Base-by-base conservation (phyloP, 2,797 vertebrate species). In the Malurus splendens region DNA sequence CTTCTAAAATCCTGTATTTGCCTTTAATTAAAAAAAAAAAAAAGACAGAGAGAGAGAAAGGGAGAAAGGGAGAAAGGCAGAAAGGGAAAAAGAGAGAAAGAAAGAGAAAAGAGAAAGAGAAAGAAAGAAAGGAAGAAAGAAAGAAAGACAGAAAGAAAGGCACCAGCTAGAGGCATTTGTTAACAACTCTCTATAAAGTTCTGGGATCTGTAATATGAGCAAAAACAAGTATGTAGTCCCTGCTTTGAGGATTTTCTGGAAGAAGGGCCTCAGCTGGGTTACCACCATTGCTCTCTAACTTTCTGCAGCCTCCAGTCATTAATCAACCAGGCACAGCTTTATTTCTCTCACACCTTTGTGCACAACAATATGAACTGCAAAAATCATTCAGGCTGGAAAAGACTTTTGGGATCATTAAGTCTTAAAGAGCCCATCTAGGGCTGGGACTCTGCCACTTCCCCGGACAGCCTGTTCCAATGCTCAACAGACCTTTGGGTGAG, bases 1-100 rank as follows among this genome's bases (percentile, higher is more conserved):
- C 57, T 90, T 86, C 24, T 50, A 51, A 68, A 75, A 48, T 55
- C 44, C n/a, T 60, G 2, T 44, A 45, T 77, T 87, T 89, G 30
- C 3, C 3, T 79, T 66, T 52, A 44, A 61, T 32, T 32, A 41
- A 48, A 56, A 44, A 18, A 48, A 56, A 44, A 18, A 15, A 23
- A 18, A 10, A 3, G 36, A 36, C 36, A 36, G 39, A 56, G 44
- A 18, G 28, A 19, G 2, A 8, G 19, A 30, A 10, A 10, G 39
- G 14, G 15, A 15, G 23, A 25, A 39, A 36, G 12, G n/a, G 6
- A 15, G 30, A 22, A 17, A 3, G 15, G 5, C 4, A 9, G 5
- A 7, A 8, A 9, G 24, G 22, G 3, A 36, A 4, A 25, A 1
- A 54, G 7, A 47, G 2, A 18, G 42, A 12, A 14, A 11, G 19